Evolutionary conservation across 2,888 invertebrate genomes (phyloP), one percentile per base, ranked within the genome.

Genomic region (Fissipunctia ypsillon): DNA sequence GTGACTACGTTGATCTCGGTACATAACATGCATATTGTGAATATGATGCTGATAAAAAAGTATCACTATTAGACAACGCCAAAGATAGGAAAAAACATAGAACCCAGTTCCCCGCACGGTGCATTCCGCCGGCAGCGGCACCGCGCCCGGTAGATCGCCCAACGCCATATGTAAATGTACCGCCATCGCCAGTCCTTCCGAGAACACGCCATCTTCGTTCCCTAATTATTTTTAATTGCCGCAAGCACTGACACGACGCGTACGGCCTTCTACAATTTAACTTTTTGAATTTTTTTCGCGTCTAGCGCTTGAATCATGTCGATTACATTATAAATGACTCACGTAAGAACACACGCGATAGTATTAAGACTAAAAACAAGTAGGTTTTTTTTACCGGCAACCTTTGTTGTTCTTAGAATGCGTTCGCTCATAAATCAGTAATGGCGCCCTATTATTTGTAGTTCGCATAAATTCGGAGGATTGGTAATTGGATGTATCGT

Each of bases 181-280:
- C 89, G 90, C 87, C 84, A 92, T 88, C 89, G 90, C 87, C 84
- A 88, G 93, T 94, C 96, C 96, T 96, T 96, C 96, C 93, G 90
- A 95, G 96, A 96, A 96, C 90, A 89, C 91, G 91, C 92, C 94
- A 92, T 93, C 93, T 94, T 93, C 88, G 92, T 88, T 93, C 95
- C 95, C 96, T 95, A 96, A 96, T 96, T 96, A 96, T 96, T 96
- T 96, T 96, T 96, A 96, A 96, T 96, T 96, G 96, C 95, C 94
- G 93, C 94, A 91, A 94, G 93, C 92, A 90, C 91, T 90, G 91
- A 90, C 92, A 90, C 89, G 91, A 88, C 90, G 90, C 90, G 89
- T 91, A 91, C 93, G 95, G 94, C 95, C 95, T 95, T 95, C 95
- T 93, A 93, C 92, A 94, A 93, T 93, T 92, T 89, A 91, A 91